Conservation (phyloP, 2,888 invertebrate genomes). For the Lasioglossum villosulum region DNA sequence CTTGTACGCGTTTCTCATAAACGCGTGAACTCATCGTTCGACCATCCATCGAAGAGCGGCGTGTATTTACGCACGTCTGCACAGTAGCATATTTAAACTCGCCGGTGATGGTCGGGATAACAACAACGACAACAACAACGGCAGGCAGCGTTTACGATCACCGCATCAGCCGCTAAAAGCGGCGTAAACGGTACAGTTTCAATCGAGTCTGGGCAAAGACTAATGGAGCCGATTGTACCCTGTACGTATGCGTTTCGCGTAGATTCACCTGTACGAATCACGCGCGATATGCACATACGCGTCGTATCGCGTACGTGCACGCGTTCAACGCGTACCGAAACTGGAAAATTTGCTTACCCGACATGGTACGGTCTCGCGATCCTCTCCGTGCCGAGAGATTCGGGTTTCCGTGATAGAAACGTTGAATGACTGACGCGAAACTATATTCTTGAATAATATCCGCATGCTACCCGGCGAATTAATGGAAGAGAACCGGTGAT, state of each 20-base stretch:
- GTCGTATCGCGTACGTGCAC: neutral
- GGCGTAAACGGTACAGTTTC: slow-evolving; percentile 50
- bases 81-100: slow-evolving; percentile 11
- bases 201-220: slow-evolving; percentile 54
- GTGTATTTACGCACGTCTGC: neutral
- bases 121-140: slow-evolving; percentile 22
- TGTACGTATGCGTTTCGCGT: neutral
- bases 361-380: neutral
- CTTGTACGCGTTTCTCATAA: slow-evolving; percentile 7
- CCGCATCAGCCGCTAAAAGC: slow-evolving; percentile 63
- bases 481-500: neutral
- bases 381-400: neutral
- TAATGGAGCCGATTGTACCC: slow-evolving; percentile 53
- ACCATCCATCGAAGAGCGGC: slow-evolving; percentile 24
- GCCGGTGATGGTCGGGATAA: neutral
- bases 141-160: slow-evolving; percentile 59
- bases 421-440: neutral
- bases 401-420: neutral
- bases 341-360: slow-evolving; percentile 19
- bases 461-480: neutral
- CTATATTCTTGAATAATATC: neutral
- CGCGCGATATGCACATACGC: neutral
- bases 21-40: slow-evolving; percentile 29
- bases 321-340: neutral
- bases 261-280: neutral